Percentiles rank a stretch among this genome's conserved stretches.
These are phyloP conservation scores for Syncerus caffer DNA, from an alignment of 2,797 vertebrate species.

Conservation along the genomic window DNA sequence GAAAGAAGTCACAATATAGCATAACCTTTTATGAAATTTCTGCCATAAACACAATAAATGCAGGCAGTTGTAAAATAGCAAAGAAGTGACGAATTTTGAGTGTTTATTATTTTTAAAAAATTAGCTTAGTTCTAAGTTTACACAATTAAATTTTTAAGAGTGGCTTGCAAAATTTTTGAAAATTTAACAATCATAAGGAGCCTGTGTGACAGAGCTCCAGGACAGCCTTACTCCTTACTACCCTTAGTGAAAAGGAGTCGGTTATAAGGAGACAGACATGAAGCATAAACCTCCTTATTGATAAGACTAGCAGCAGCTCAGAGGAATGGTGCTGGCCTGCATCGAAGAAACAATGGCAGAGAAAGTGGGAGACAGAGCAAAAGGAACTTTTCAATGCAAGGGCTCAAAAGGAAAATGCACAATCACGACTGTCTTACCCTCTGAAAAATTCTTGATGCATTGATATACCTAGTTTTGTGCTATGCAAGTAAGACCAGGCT, in stretches of 20 bases:
- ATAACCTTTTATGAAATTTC: background rate
- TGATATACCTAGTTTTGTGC: background rate
- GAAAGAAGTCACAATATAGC: background rate
- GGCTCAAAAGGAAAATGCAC: background rate
- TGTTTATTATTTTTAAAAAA: background rate
- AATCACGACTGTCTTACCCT: background rate
- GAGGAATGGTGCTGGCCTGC: background rate
- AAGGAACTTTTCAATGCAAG: background rate
- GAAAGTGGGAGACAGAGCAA: background rate
- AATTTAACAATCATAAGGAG: background rate
- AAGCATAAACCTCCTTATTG: background rate
- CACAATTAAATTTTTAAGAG: constrained; percentile 12
- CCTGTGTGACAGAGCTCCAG: background rate
- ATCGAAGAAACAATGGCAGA: background rate
- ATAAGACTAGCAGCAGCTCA: background rate
- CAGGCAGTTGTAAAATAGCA: background rate
- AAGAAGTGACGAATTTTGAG: background rate
- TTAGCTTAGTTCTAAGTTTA: background rate
- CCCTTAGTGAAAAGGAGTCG: background rate
- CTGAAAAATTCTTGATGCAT: background rate
- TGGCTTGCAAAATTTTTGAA: background rate
- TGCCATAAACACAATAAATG: background rate
- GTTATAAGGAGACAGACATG: background rate
- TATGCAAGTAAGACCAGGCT: background rate
- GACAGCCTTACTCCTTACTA: background rate